Percentiles rank a stretch among this genome's conserved stretches.
These are phyloP conservation scores for Calliopsis andreniformis DNA, from an alignment of 1,140 invertebrate genomes.

Conservation along the genomic window DNA sequence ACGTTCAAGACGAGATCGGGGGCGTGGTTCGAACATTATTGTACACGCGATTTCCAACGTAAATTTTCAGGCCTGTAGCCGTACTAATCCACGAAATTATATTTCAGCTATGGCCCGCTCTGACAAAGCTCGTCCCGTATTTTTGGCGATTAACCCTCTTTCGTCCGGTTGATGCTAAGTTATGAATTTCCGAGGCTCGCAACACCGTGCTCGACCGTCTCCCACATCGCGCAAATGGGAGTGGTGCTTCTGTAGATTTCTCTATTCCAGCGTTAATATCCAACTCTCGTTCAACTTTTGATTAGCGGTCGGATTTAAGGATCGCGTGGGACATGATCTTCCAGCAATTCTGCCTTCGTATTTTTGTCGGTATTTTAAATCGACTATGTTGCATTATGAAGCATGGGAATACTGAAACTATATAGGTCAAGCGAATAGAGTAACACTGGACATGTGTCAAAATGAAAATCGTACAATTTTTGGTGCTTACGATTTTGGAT, in stretches of 20 bases:
- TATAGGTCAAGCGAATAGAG: too few relatives aligned
- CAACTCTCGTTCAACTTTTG: neutral
- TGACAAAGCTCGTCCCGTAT: slow-evolving; percentile 69
- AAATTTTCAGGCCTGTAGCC: slow-evolving; percentile 51
- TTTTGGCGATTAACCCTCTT: slow-evolving; percentile 74
- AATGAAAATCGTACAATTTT: too few relatives aligned
- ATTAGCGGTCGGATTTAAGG: slow-evolving; percentile 34
- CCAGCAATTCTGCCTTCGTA: too few relatives aligned
- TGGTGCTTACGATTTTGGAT: too few relatives aligned
- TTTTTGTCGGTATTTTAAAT: too few relatives aligned
- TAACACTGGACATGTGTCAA: too few relatives aligned
- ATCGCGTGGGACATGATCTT: neutral
- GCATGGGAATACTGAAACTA: too few relatives aligned
- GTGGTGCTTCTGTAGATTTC: slow-evolving; percentile 44
- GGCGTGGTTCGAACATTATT: slow-evolving; percentile 34
- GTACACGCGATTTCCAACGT: slow-evolving; percentile 49
- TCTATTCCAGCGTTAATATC: slow-evolving; percentile 22
- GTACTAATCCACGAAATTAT: slow-evolving; percentile 74
- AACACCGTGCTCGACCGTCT: slow-evolving; percentile 10
- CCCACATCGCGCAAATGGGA: slow-evolving; percentile 30
- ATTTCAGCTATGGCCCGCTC: slow-evolving; percentile 56
- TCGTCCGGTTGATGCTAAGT: slow-evolving; percentile 72
- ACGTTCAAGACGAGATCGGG: slow-evolving; percentile 3
- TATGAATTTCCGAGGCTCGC: slow-evolving; percentile 69
- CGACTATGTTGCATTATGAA: too few relatives aligned